Evolutionary conservation across 92 coral and sea anemone genomes (phyloP).

Genomic region (Pocillopora grandis): DNA sequence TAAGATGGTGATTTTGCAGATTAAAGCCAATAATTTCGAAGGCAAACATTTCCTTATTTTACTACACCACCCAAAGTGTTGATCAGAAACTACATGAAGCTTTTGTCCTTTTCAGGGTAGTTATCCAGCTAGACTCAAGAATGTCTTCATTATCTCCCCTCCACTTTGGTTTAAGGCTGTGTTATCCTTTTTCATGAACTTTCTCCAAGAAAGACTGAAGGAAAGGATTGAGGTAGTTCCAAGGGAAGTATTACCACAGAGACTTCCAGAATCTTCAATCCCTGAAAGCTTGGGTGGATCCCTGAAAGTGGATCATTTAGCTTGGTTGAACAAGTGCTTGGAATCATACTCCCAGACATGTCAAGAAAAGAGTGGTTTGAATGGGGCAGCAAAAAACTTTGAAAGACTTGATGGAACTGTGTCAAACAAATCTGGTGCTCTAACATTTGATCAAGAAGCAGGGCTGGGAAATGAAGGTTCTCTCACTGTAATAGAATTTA

Average conservation of each 20-base stretch:
- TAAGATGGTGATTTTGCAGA: too few relatives aligned
- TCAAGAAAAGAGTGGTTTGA: neutral
- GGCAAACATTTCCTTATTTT: too few relatives aligned
- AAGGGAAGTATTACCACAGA: slow-evolving; percentile 55
- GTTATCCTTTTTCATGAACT: slow-evolving; percentile 73
- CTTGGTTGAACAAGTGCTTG: slow-evolving; percentile 77
- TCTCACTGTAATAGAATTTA: slow-evolving; percentile 69
- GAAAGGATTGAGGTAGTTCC: slow-evolving; percentile 84
- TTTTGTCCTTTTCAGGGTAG: slow-evolving; percentile 71
- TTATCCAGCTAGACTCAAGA: slow-evolving; percentile 94
- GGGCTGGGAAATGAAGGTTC: slow-evolving; percentile 67
- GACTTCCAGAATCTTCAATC: slow-evolving; percentile 69
- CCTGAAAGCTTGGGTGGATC: slow-evolving; percentile 78
- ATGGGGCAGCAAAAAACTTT: slow-evolving; percentile 14
- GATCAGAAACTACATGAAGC: neutral
- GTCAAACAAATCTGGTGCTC: neutral
- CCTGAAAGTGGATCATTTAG: slow-evolving; percentile 70
- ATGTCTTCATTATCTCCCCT: slow-evolving; percentile 86
- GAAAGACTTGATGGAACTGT: neutral
- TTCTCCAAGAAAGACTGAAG: slow-evolving; percentile 83
- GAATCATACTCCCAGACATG: slow-evolving; percentile 44
- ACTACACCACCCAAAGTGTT: too few relatives aligned
- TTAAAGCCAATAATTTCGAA: too few relatives aligned
- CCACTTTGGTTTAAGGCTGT: slow-evolving; percentile 96
- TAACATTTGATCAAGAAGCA: slow-evolving; percentile 14